Evolutionary conservation across 2,888 invertebrate genomes (phyloP).

Genomic region (Tetragnatha montana): DNA sequence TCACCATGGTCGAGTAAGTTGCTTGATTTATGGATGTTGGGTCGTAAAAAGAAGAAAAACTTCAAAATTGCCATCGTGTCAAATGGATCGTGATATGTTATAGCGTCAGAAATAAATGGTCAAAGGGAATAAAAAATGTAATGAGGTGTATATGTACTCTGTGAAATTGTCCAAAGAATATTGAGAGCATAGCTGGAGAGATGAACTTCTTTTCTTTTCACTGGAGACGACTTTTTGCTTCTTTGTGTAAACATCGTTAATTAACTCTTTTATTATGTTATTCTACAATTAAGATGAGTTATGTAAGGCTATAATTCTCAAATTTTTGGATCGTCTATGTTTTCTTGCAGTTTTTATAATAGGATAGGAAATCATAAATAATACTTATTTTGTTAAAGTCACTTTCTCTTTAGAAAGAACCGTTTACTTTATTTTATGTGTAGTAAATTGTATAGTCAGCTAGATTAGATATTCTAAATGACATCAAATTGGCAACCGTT

Average conservation of each 20-base stretch:
- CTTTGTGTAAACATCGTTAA: background rate
- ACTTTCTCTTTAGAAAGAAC: too few species aligned
- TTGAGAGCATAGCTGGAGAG: background rate
- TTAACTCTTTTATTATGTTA: background rate
- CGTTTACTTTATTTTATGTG: too few species aligned
- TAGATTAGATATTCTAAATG: too few species aligned
- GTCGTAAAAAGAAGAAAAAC: background rate
- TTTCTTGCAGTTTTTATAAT: too few species aligned
- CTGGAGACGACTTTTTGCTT: background rate
- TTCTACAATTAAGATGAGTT: background rate
- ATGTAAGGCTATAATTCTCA: too few species aligned
- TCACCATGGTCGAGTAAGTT: background rate
- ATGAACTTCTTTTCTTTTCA: background rate
- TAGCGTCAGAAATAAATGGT: conserved; percentile 18
- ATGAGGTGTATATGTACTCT: background rate
- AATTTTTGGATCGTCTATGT: too few species aligned
- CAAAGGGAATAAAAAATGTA: background rate
- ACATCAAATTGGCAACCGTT: too few species aligned
- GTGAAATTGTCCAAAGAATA: background rate
- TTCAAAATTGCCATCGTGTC: background rate
- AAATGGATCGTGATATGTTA: conserved; percentile 25
- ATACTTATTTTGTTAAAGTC: too few species aligned
- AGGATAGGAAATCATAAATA: too few species aligned
- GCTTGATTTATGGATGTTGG: conserved; percentile 9
- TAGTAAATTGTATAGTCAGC: too few species aligned